Evolutionary conservation across 2,113 vertebrate genomes (phyloP), one percentile per base, ranked within the genome.

Genomic region (Alouatta palliata): DNA sequence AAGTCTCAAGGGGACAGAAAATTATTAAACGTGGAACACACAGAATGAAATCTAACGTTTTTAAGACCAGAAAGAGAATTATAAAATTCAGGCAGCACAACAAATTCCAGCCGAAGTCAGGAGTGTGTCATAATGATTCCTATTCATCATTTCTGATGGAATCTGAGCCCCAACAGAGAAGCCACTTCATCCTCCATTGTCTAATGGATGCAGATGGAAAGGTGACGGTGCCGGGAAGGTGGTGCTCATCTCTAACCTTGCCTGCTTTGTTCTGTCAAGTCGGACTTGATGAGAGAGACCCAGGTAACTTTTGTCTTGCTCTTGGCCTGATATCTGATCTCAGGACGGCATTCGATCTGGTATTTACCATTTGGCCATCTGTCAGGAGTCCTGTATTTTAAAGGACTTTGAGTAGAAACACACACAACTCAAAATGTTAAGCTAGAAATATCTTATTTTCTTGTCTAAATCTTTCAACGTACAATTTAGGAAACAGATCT

Each of bases 51-150:
- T 68, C 96, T 97, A 93, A 91, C 77, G n/a, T 87, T 75, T 91
- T 37, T 79, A 47, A 20, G 87, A 94, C 54, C 90, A 96, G 89
- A 96, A 93, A 94, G 73, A 92, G 35, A 76, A 61, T 85, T 96
- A 20, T 97, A 84, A 97, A 84, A 96, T 96, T 90, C 90, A 97
- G 94, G 73, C 91, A 96, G 90, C 71, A 95, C 89, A 98, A 89
- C 87, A 97, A 97, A 95, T 19, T 91, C 40, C 45, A 32, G 73
- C 35, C 14, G 9, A 25, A 64, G n/a, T 17, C 66, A 81, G 17
- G 35, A 87, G 21, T 27, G 8, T 23, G 20, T 52, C n/a, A 14
- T 25, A 83, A 89, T 52, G 49, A 52, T 43, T 92, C 25, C 27
- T 87, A 27, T 23, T 80, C 11, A 17, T 75, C 47, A 16, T 4